These are phyloP conservation scores for Acromyrmex charruanus DNA, from an alignment of 1,140 invertebrate species.

Conservation along the genomic window DNA sequence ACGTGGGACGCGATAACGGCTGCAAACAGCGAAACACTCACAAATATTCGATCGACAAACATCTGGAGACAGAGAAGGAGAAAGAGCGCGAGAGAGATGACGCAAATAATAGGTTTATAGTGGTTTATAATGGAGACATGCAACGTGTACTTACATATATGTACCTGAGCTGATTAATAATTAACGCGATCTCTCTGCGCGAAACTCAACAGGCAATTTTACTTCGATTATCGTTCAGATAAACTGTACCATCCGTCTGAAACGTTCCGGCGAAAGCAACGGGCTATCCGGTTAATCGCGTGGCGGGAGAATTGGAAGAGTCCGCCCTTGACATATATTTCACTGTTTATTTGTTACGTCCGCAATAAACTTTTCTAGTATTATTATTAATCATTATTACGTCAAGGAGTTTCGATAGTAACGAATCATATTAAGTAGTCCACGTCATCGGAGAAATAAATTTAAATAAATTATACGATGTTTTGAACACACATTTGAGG, in stretches of 20 bases:
- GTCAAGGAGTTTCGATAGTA: background rate
- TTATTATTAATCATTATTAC: background rate
- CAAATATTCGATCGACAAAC: conserved; percentile 63
- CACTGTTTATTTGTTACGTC: background rate
- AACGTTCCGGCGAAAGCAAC: background rate
- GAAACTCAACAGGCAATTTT: background rate
- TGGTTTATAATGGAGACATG: conserved; percentile 16
- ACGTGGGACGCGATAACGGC: conserved; percentile 47
- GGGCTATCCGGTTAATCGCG: background rate
- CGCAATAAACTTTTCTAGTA: background rate
- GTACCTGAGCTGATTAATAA: conserved; percentile 57
- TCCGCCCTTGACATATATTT: background rate
- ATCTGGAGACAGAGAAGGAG: conserved; percentile 43
- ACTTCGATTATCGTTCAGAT: background rate
- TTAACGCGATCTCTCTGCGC: conserved; percentile 23
- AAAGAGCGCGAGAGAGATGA: conserved; percentile 50
- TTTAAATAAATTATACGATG: background rate
- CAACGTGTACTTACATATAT: conserved; percentile 13
- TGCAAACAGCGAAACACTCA: conserved; percentile 13
- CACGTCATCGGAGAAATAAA: background rate
- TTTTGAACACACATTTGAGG: background rate
- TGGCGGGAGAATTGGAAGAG: conserved; percentile 10
- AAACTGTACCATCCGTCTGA: background rate
- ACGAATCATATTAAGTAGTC: background rate
- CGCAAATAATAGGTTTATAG: conserved; percentile 65